Evolutionary conservation across 2,113 vertebrate genomes (phyloP).

Genomic region (Rana temporaria): DNA sequence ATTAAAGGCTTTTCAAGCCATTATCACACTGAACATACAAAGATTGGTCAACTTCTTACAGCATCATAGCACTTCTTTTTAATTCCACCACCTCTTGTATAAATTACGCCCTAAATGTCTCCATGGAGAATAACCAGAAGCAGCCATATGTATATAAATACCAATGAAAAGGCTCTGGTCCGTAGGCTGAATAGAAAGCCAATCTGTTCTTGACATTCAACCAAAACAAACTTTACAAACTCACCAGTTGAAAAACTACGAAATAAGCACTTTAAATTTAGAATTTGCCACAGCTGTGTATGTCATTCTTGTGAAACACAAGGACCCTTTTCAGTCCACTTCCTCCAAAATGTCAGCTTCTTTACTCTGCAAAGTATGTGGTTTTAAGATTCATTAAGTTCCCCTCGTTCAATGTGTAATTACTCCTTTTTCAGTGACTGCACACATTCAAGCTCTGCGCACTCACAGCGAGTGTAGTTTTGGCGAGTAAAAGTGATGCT

Average conservation of each 20-base stretch:
- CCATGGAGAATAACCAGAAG: constrained; percentile 43
- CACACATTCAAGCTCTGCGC: background rate
- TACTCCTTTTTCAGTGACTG: constrained; percentile 42
- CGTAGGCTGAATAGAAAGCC: constrained; percentile 48
- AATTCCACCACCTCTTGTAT: background rate
- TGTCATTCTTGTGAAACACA: constrained; percentile 59
- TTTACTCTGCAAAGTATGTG: constrained; percentile 53
- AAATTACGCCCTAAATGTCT: constrained; percentile 10
- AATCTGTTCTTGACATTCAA: constrained; percentile 46
- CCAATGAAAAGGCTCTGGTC: constrained; percentile 41
- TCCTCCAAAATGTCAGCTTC: constrained; percentile 58
- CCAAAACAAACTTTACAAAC: constrained; percentile 59
- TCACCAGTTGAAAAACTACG: constrained; percentile 57
- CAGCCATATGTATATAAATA: constrained; percentile 49
- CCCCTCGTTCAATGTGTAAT: constrained; percentile 43
- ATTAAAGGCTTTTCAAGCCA: too few relatives aligned
- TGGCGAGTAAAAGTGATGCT: constrained; percentile 43
- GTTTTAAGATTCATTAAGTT: constrained; percentile 59
- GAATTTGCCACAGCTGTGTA: constrained; percentile 57
- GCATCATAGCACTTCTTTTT: too few relatives aligned
- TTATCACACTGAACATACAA: too few relatives aligned
- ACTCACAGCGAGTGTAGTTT: background rate
- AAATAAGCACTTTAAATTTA: constrained; percentile 59
- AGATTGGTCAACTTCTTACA: too few relatives aligned
- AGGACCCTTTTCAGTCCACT: constrained; percentile 53